Evolutionary conservation across 1,140 invertebrate genomes (phyloP).

Genomic region (Hetaerina americana): DNA sequence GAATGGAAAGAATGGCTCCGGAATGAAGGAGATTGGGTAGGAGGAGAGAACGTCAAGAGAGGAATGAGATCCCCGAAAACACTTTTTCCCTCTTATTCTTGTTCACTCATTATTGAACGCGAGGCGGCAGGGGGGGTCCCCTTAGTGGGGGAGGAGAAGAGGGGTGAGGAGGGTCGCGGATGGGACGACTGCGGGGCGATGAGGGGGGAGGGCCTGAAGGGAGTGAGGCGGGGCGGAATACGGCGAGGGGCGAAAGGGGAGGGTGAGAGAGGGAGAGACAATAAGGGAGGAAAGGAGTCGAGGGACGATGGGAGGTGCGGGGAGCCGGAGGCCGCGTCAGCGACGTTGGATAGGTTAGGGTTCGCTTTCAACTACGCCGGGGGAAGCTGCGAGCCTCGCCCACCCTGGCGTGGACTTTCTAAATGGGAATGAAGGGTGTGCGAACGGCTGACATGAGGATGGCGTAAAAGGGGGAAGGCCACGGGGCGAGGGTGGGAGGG

Average conservation of each 20-base stretch:
- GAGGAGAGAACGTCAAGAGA: too few relatives aligned
- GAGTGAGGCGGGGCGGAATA: background rate
- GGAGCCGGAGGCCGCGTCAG: background rate
- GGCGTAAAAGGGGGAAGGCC: too few relatives aligned
- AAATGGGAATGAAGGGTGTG: too few relatives aligned
- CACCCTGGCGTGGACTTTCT: background rate
- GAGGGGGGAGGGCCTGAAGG: background rate
- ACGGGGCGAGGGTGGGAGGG: background rate
- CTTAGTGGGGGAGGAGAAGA: background rate
- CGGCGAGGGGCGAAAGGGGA: background rate
- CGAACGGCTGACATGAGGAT: too few relatives aligned
- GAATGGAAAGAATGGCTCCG: too few relatives aligned
- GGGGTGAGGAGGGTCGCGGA: background rate
- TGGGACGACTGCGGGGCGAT: background rate
- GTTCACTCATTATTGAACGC: too few relatives aligned
- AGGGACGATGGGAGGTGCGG: background rate
- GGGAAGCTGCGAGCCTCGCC: background rate
- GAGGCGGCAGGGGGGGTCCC: too few relatives aligned
- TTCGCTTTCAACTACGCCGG: background rate
- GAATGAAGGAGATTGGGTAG: too few relatives aligned
- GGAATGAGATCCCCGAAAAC: too few relatives aligned
- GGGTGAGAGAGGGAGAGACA: background rate
- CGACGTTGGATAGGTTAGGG: background rate
- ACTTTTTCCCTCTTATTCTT: too few relatives aligned
- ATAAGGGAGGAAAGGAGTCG: background rate